Base-by-base conservation (phyloP, 2,888 invertebrate species). In the Hirtodrosophila histrioides region DNA sequence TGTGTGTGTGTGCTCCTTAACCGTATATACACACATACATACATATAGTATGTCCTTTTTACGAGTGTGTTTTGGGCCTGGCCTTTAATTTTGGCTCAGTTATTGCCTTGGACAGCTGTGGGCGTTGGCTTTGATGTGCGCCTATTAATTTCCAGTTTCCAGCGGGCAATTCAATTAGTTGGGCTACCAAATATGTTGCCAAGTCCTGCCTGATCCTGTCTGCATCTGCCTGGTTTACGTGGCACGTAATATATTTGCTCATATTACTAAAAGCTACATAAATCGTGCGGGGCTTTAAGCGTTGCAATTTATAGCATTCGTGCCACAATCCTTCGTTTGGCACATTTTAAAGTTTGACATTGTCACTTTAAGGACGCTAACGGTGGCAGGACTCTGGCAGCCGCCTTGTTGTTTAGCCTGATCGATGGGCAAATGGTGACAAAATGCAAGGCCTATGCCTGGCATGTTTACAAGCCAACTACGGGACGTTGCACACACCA, bases 391-490 rank as follows among this genome's bases (percentile, higher is more conserved):
- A 10, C 7, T 17, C 39, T 50, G 58, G 54, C 44, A 50, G 58
- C 36, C 55, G 48, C 54, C 64, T 70, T 74, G 67, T 65, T 83
- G 71, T 68, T 82, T 75, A 81, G 81, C 82, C 86, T 86, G 86
- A 86, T 86, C 85, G 86, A 86, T 86, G 86, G 81, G 71, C 81
- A 75, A 85, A 79, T 75, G 83, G 78, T 86, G 86, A 85, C 85
- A 86, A 86, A 86, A 83, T 79, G 83, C 81, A 77, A 76, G 73
- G 76, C 71, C 82, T 77, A 76, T 41, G 68, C 58, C 62, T 71
- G 85, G 66, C 77, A 75, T 83, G 84, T 85, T 81, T 80, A 85
- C 86, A 85, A 82, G 84, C 74, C 80, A 70, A 79, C 66, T 56
- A 57, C 62, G 60, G 53, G 51, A 37, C 33, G 56, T 44, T 41